Conservation (phyloP, 2,888 invertebrate genomes). For the Leptura quadrifasciata region DNA sequence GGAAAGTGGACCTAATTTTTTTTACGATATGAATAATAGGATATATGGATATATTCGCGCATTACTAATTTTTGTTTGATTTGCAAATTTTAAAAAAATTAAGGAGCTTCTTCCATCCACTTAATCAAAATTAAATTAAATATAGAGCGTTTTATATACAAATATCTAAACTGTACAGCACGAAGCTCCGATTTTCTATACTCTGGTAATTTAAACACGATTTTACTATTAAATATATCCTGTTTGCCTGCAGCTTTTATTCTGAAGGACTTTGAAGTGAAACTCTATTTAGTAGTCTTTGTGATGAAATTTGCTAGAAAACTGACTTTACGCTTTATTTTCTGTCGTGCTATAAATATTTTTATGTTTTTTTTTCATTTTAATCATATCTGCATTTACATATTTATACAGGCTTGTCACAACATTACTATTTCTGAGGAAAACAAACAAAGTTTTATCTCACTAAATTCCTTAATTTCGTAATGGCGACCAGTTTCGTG, state of each 20-base stretch:
- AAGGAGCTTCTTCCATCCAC: no score
- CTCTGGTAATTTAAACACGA: not conserved
- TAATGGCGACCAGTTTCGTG: no score
- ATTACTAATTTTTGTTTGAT: no score
- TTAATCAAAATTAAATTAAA: not conserved
- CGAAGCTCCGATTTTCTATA: not conserved
- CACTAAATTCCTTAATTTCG: no score
- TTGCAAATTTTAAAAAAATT: no score
- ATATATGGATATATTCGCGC: no score
- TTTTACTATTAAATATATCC: conserved; percentile 26
- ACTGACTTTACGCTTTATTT: not conserved
- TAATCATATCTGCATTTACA: no score
- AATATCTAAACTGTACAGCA: not conserved
- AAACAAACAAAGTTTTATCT: no score
- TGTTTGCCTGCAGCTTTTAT: not conserved
- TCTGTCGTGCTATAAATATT: not conserved
- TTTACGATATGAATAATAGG: no score
- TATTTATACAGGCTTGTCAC: no score
- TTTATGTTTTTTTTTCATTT: not conserved
- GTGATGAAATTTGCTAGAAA: not conserved
- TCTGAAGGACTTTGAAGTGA: conserved; percentile 3
- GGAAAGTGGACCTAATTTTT: no score
- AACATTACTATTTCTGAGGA: no score
- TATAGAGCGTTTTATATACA: not conserved
- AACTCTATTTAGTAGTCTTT: not conserved